A percentile compares a stretch with the other conserved stretches of the same genome.
phyloP scores from a whole-genome alignment of 2,113 vertebrate genomes.

The Cisticola juncidis region DNA sequence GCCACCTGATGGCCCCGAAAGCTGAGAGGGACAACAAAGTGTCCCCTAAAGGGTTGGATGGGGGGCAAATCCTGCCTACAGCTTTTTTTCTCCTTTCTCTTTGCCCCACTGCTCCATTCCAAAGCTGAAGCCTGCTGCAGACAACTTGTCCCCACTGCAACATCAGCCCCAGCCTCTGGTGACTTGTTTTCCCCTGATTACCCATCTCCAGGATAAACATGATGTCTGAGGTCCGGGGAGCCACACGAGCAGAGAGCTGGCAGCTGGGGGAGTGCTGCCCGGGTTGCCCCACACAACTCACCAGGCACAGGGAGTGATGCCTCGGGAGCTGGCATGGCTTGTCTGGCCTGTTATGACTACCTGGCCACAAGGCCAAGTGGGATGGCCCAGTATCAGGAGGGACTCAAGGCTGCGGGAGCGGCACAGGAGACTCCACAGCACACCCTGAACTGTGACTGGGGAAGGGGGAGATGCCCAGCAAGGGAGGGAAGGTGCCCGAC shows the following conservation, averaged over 20 bases:
- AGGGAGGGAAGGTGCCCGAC: not conserved
- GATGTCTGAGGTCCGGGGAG: not conserved
- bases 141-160: not conserved
- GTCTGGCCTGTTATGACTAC: slow-evolving; percentile 50
- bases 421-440: not conserved
- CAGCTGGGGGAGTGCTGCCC: not conserved
- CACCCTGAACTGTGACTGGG: not conserved
- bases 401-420: slow-evolving; percentile 40
- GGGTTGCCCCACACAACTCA: accelerated
- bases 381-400: slow-evolving; percentile 23
- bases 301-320: not conserved
- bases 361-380: slow-evolving; percentile 49
- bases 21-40: slow-evolving; percentile 22
- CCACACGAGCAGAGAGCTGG: not conserved
- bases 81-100: not conserved
- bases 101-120: not conserved
- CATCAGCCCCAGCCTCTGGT: not conserved
- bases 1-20: slow-evolving; percentile 65
- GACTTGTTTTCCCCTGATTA: slow-evolving; percentile 22
- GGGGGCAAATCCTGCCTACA: not conserved
- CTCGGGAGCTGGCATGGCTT: not conserved
- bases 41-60: not conserved
- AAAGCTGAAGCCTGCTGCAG: not conserved
- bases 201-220: not conserved
- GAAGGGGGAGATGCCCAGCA: not conserved